A percentile compares a stretch with the other conserved stretches of the same genome.
phyloP scores from a whole-genome alignment of 2,113 vertebrate genomes.

The Cochlearius cochlearius region DNA sequence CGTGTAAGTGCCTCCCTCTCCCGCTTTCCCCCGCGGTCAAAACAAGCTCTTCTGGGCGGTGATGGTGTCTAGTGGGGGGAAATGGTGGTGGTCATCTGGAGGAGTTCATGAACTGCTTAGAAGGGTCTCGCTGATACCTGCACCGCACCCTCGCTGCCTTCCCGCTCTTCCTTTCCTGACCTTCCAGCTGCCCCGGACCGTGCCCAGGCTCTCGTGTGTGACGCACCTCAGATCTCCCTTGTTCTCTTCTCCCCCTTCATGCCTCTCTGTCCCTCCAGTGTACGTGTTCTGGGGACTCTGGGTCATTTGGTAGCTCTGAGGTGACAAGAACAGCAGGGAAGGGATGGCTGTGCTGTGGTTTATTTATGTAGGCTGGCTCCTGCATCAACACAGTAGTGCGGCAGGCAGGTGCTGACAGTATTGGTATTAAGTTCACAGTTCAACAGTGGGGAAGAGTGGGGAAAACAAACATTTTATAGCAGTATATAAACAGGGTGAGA shows the following conservation, averaged over 20 bases:
- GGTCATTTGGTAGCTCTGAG: background rate
- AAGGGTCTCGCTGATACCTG: background rate
- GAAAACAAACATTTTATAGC: background rate
- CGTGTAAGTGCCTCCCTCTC: conserved; percentile 77
- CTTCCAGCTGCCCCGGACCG: background rate
- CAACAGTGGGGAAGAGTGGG: background rate
- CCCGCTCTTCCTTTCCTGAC: background rate
- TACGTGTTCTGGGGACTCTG: background rate
- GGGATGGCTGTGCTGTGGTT: background rate
- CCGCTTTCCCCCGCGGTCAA: background rate
- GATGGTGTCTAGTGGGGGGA: background rate
- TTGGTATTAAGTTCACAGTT: background rate
- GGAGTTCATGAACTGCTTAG: background rate
- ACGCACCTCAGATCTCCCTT: background rate
- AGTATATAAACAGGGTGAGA: background rate
- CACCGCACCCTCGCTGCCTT: fast-evolving
- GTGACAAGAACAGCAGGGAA: background rate
- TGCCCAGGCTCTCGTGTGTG: background rate
- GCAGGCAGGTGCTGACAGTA: background rate
- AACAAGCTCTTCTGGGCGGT: background rate
- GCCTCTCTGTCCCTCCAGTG: background rate
- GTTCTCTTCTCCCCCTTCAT: background rate
- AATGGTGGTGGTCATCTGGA: background rate
- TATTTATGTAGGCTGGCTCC: background rate
- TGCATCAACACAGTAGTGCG: background rate